Percentiles rank a stretch among this genome's conserved stretches.
Conservation (phyloP, 2,888 invertebrate genomes). For the Trachelus iudaicus region DNA sequence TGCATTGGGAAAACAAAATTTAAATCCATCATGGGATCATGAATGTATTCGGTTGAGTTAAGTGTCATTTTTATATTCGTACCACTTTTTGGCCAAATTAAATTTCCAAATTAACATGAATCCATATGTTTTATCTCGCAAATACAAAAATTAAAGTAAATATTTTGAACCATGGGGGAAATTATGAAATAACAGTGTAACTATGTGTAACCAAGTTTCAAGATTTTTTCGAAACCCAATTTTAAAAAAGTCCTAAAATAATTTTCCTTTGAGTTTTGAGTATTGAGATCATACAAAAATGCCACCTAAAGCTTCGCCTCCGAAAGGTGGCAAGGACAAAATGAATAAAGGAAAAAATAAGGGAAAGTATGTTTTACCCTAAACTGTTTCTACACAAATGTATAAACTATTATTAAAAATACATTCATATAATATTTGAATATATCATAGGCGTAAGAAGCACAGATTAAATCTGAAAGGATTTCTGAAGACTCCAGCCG, state of each 20-base stretch:
- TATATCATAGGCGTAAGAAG: slow-evolving; percentile 13
- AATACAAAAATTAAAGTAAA: not conserved
- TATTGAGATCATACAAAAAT: slow-evolving; percentile 2
- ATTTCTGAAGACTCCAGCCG: slow-evolving; percentile 46
- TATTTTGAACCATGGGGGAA: not conserved
- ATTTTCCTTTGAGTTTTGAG: not conserved
- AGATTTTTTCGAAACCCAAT: not conserved
- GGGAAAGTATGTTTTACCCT: slow-evolving; percentile 12
- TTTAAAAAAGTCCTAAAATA: slow-evolving; percentile 28
- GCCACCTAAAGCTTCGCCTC: slow-evolving; percentile 13
- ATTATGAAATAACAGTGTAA: not conserved
- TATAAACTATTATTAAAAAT: not conserved
- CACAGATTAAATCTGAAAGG: slow-evolving; percentile 32
- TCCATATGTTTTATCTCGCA: slow-evolving; percentile 2
- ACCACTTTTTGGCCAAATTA: slow-evolving; percentile 5
- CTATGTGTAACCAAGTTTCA: not conserved
- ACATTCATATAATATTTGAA: not conserved
- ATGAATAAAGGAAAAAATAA: slow-evolving; percentile 7
- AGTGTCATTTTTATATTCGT: not conserved
- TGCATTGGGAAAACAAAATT: not conserved
- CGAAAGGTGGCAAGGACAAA: slow-evolving; percentile 7
- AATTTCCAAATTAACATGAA: slow-evolving; percentile 21
- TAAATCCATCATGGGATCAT: not conserved
- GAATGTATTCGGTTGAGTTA: not conserved
- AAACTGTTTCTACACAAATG: not conserved